Evolutionary conservation across 2,113 vertebrate species (phyloP), one percentile per base, ranked within the genome.

Genomic region (Oncorhynchus kisutch): DNA sequence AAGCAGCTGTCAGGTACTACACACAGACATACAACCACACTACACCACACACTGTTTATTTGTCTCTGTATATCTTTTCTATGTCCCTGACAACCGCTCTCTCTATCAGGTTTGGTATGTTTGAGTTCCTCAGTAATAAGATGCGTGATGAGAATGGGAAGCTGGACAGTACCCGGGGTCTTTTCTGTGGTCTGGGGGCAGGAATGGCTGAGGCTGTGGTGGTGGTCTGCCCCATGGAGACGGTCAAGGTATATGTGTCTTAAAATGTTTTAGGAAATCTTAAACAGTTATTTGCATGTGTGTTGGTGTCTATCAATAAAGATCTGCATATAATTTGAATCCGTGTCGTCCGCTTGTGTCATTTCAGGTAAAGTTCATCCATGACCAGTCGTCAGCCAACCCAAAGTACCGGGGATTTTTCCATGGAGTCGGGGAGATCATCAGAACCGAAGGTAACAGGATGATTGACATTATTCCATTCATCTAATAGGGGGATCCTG

Each of bases 141-240:
- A 96, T 98, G 95, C 92, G 98, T 18, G 97, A 99, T 0, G 94
- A 96, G 57, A 86, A 90, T 34, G 97, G 98, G 1, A 94, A 94
- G 39, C 93, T 99, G 73, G 94, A 97, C 93, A 95, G 96, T 88
- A 98, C 84, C 0, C 91, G 90, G 2, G 95, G 97, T 4, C 93
- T 99, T 73, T 22, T 98, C 70, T 97, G 96, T 0, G 97, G 98
- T 14, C 92, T 99, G 54, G 97, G 98, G 0, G 98, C 98, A 0
- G 97, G 98, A 0, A 96, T 99, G 49, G 97, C 96, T 0, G 97
- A 99, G 84, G 98, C 98, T 0, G 92, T 99, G 76, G 51, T 94
- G 0, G 96, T 99, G 0, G 98, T 99, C 70, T 99, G 98, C 81
- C 98, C 98, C 0, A 99, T 99, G 98, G 98, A 99, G 91, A 99